Evolutionary conservation across 2,888 invertebrate genomes (phyloP).

Genomic region (Heteropelma amictum): DNA sequence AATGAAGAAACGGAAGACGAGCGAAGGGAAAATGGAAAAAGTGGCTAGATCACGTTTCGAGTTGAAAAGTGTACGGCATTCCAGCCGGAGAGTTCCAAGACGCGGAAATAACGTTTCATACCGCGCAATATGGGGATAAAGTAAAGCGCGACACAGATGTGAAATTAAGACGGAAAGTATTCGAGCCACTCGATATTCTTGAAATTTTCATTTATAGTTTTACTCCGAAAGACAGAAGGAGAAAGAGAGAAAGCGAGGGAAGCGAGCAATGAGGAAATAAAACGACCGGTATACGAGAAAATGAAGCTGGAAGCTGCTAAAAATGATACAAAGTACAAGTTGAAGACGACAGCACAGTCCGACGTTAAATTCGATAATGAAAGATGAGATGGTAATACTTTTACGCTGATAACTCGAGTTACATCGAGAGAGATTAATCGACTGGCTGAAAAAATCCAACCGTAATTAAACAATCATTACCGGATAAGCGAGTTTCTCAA

Average conservation of each 20-base stretch:
- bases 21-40: neutral
- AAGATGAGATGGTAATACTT: neutral
- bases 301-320: neutral
- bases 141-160: slow-evolving; percentile 44
- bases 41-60: neutral
- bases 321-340: neutral
- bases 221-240: slow-evolving; percentile 22
- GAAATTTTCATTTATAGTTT: slow-evolving; percentile 60
- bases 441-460: no score
- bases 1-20: neutral
- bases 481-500: no score
- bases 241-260: slow-evolving; percentile 9
- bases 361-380: neutral
- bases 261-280: neutral
- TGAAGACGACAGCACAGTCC: neutral
- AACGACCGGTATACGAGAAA: neutral
- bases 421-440: no score
- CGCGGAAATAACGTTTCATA: neutral
- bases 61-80: slow-evolving; percentile 14
- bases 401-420: no score
- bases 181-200: slow-evolving; percentile 46
- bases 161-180: slow-evolving; percentile 66
- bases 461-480: no score
- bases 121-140: slow-evolving; percentile 4
- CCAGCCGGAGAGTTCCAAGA: slow-evolving; percentile 13